phyloP scores from a whole-genome alignment of 2,888 invertebrate genomes.

The Hypolimnas misippus region DNA sequence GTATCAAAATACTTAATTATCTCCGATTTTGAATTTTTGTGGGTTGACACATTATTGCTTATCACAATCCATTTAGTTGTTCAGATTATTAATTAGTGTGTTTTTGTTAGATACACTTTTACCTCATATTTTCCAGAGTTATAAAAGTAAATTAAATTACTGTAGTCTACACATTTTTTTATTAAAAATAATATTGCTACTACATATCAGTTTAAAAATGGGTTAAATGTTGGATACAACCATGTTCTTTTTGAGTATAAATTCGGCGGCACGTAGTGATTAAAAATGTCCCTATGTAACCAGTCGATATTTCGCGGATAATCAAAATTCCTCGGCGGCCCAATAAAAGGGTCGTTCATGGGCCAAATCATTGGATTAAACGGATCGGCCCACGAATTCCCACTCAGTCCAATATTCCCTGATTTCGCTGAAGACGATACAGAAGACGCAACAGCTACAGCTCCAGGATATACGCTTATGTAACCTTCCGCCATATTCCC shows the following conservation, averaged over 20 bases:
- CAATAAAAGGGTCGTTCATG: slow-evolving; percentile 28
- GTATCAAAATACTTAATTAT: too few species aligned
- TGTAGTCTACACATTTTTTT: too few species aligned
- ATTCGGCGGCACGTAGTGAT: slow-evolving; percentile 46
- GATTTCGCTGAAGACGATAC: slow-evolving; percentile 57
- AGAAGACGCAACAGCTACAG: slow-evolving; percentile 58
- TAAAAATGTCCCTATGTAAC: slow-evolving; percentile 52
- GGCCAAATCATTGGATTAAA: slow-evolving; percentile 39
- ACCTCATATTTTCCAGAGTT: too few species aligned
- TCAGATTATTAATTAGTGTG: too few species aligned
- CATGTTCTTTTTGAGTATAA: slow-evolving; percentile 49
- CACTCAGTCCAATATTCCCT: slow-evolving; percentile 45
- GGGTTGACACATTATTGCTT: too few species aligned
- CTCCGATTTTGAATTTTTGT: too few species aligned
- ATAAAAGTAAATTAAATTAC: too few species aligned
- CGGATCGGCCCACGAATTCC: slow-evolving; percentile 41
- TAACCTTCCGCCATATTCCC: slow-evolving; percentile 50
- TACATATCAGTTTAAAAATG: slow-evolving; percentile 54
- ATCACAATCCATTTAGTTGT: too few species aligned
- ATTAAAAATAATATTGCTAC: not conserved
- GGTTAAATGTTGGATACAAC: slow-evolving; percentile 58
- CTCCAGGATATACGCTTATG: slow-evolving; percentile 59
- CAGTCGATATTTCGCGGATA: slow-evolving; percentile 44
- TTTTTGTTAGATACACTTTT: too few species aligned
- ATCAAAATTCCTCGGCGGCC: slow-evolving; percentile 41